Base-by-base conservation (phyloP, 1,140 invertebrate species). In the Leptinotarsa texana region DNA sequence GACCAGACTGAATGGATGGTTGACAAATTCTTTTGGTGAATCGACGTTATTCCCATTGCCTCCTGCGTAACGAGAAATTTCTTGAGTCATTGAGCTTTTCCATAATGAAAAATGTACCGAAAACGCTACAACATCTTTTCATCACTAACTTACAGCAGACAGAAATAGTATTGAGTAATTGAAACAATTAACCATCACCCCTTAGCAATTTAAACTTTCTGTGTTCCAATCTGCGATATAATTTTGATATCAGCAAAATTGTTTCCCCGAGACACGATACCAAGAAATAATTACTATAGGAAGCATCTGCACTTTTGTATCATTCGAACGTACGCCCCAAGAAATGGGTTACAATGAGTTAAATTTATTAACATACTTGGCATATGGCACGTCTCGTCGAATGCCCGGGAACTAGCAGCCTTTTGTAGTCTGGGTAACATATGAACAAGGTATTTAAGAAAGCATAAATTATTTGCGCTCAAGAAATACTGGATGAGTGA, bases 331-430 rank as follows among this genome's bases (percentile, higher is more conserved):
- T 1, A 57, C n/a, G 51, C 51, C 51, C 51, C 15, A 57, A 57
- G 51, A 57, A 57, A 57, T 57, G 51, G 51, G 51, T 57, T 17
- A 57, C 17, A 57, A 57, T 57, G 15, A 57, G 6, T 57, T 57
- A 15, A 57, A 57, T 17, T 57, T 57, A 57, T 57, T 57, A 57
- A 57, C 51, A 18, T 18, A 18, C n/a, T 57, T 57, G n/a, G 51
- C 51, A 57, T 57, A 57, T 57, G 51, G 51, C 51, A 57, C 51
- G 51, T 57, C 51, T 57, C 51, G 51, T 57, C 13, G n/a, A 17
- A 17, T 57, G 17, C n/a, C 51, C 15, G 15, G 51, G n/a, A 57
- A 57, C 51, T 42, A 8, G 33, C 33, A 42, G 33, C 33, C 33
- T 11, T 11, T 42, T 11, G 11, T 42, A 42, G 33, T 42, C 33